These are phyloP conservation scores for Corythaeola cristata DNA, from an alignment of 2,113 vertebrate genomes.

Conservation along the genomic window DNA sequence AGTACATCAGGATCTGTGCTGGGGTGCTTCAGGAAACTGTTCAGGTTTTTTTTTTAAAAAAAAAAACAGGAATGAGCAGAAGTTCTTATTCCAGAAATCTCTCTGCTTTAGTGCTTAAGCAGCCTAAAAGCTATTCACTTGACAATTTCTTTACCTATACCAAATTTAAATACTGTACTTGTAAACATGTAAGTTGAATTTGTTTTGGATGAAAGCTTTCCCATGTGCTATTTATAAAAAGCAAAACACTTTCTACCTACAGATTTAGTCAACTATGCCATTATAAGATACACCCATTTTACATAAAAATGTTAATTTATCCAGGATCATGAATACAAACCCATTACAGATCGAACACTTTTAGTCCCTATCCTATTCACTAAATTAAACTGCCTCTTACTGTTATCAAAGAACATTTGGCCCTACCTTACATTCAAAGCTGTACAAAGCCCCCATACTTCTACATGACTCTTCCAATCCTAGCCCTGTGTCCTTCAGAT, in stretches of 20 bases:
- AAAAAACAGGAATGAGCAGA: background rate
- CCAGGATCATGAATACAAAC: background rate
- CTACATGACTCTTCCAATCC: background rate
- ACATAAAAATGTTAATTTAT: background rate
- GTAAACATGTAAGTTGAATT: slow-evolving; percentile 6
- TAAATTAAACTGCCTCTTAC: background rate
- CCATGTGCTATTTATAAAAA: background rate
- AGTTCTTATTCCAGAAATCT: background rate
- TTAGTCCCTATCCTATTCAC: background rate
- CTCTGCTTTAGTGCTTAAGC: background rate
- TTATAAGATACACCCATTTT: background rate
- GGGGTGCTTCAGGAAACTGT: background rate
- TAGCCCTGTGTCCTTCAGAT: background rate
- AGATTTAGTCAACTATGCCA: slow-evolving; percentile 23
- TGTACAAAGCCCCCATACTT: background rate
- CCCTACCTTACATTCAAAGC: background rate
- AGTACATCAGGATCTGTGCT: slow-evolving; percentile 44
- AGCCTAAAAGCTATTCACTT: background rate
- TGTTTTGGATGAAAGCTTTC: slow-evolving; percentile 6
- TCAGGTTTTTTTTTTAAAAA: slow-evolving; percentile 27
- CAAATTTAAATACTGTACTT: slow-evolving; percentile 8
- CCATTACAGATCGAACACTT: background rate
- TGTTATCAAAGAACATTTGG: background rate
- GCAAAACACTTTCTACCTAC: background rate
- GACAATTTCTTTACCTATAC: background rate